A percentile compares a stretch with the other conserved stretches of the same genome.
Evolutionary conservation across 2,888 invertebrate species (phyloP).

Genomic region (Andrena camellia): DNA sequence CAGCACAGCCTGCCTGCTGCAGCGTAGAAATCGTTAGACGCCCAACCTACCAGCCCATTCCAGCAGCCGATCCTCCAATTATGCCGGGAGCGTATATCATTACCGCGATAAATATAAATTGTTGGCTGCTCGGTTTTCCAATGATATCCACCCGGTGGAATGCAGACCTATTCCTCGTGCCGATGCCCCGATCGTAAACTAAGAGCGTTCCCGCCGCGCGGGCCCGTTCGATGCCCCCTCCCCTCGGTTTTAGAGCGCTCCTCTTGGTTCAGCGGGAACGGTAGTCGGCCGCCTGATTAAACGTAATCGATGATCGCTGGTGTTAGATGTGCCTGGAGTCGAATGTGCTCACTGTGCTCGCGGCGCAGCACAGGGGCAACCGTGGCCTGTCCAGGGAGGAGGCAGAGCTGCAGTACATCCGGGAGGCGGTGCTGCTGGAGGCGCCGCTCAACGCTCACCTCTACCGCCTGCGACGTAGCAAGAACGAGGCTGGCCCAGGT

Average conservation of each 20-base stretch:
- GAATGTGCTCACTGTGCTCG: conserved; percentile 81
- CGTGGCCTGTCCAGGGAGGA: conserved; percentile 91
- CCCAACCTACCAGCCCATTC: not conserved
- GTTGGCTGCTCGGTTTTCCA: conserved; percentile 8
- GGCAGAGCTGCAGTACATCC: conserved; percentile 95
- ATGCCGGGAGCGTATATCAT: conserved; percentile 3
- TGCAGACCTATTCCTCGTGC: conserved; percentile 19
- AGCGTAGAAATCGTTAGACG: not conserved
- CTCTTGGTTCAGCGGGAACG: not conserved
- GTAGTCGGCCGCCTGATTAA: not conserved
- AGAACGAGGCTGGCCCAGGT: conserved; percentile 91
- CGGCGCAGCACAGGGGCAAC: conserved; percentile 90
- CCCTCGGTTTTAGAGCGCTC: not conserved
- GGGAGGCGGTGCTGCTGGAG: conserved; percentile 93
- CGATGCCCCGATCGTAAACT: conserved; percentile 20
- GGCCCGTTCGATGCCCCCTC: not conserved
- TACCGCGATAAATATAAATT: conserved; percentile 9
- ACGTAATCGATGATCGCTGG: conserved; percentile 46
- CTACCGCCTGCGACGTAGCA: conserved; percentile 92
- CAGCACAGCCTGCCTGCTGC: not conserved
- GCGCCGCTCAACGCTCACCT: conserved; percentile 96
- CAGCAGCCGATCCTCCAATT: conserved; percentile 11
- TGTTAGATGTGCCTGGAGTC: conserved; percentile 84
- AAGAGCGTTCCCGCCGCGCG: not conserved
- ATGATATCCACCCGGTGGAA: conserved; percentile 17